A percentile compares a stretch with the other conserved stretches of the same genome.
These are phyloP conservation scores for Parasteatoda tepidariorum DNA, from an alignment of 1,140 invertebrate species.

Conservation along the genomic window DNA sequence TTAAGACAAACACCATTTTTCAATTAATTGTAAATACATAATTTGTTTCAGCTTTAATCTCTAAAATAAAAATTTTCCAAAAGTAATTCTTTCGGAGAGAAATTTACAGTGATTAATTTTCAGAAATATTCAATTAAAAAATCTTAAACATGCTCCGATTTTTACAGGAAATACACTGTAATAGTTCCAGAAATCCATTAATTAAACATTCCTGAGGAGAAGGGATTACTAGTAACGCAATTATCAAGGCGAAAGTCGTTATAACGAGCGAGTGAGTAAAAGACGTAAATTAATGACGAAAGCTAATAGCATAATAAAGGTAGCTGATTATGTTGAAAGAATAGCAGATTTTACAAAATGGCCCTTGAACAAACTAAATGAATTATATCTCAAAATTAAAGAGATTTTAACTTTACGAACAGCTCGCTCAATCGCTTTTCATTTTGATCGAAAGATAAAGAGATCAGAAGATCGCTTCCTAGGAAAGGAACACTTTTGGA, in stretches of 20 bases:
- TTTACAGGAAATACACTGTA: background rate
- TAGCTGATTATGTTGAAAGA: constrained; percentile 2
- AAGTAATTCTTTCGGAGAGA: too few species aligned
- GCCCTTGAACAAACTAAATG: constrained; percentile 49
- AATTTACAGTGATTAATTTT: background rate
- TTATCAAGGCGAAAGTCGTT: background rate
- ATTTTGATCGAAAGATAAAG: background rate
- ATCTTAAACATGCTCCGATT: background rate
- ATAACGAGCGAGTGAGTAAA: background rate
- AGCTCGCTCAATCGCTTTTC: background rate
- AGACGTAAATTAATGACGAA: constrained; percentile 36
- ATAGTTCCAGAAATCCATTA: constrained; percentile 20
- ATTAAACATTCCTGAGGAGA: constrained; percentile 15
- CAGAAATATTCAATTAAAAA: background rate
- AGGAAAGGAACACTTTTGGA: constrained; percentile 26
- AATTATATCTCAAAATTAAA: constrained; percentile 46
- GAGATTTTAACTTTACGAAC: constrained; percentile 8
- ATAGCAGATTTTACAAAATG: constrained; percentile 40
- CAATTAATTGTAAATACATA: too few species aligned
- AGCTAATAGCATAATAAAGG: constrained; percentile 50
- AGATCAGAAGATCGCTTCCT: constrained; percentile 43
- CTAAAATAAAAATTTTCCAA: too few species aligned
- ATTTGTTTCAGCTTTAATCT: too few species aligned
- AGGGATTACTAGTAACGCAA: constrained; percentile 29
- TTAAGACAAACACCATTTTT: too few species aligned